These are phyloP conservation scores for Philotrypesis tridentata DNA, from an alignment of 1,140 invertebrate genomes.

Conservation along the genomic window DNA sequence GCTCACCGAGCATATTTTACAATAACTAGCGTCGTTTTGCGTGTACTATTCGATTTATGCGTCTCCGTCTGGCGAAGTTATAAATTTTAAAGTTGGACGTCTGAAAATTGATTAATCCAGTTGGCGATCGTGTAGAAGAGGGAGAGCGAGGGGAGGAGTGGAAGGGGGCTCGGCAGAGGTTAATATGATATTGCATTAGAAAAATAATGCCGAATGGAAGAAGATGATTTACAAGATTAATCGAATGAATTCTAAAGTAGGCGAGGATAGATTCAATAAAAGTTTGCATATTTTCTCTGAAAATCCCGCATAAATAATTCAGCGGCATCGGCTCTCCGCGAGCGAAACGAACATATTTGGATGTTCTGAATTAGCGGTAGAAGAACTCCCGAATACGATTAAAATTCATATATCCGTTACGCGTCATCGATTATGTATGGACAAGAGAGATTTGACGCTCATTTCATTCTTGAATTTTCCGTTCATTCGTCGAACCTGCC, in stretches of 20 bases:
- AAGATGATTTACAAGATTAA: neutral
- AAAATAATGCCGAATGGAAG: no score
- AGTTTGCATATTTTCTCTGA: neutral
- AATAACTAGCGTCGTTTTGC: neutral
- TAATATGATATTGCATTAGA: no score
- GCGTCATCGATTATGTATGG: neutral
- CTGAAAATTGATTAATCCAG: neutral
- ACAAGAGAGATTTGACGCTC: neutral
- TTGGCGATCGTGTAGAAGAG: neutral
- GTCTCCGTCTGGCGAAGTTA: neutral
- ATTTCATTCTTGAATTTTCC: conserved; percentile 15
- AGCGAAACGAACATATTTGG: neutral
- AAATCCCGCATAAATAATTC: neutral
- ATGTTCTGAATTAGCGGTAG: neutral
- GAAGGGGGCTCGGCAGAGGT: no score
- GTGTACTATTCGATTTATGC: neutral
- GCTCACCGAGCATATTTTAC: neutral
- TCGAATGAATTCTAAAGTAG: neutral
- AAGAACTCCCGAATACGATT: neutral
- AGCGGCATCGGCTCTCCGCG: no score
- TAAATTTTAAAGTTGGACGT: neutral
- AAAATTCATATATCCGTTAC: conserved; percentile 8
- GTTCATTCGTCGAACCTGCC: neutral
- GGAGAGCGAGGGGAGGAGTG: no score
- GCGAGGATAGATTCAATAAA: neutral